phyloP scores from a whole-genome alignment of 2,888 invertebrate genomes.

The Abrostola triplasia region DNA sequence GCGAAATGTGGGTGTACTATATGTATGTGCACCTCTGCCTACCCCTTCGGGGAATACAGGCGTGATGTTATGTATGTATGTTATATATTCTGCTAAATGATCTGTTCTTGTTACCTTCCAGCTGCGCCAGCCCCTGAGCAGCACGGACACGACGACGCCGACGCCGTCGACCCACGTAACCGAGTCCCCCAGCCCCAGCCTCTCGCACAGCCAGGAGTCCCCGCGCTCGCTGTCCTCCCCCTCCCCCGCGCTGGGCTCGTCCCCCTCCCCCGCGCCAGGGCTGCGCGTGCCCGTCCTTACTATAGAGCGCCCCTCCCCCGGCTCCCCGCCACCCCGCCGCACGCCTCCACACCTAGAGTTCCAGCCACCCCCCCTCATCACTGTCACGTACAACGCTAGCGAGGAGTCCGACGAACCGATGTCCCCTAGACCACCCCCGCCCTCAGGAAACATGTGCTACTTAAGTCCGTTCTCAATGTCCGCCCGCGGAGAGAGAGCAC shows the following conservation, averaged over 20 bases:
- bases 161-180: constrained; percentile 84
- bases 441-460: constrained; percentile 90
- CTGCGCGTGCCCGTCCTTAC: constrained; percentile 90
- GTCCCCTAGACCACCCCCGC: constrained; percentile 89
- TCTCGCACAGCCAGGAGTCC: constrained; percentile 83
- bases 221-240: constrained; percentile 82
- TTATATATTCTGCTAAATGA: no score
- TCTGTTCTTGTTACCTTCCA: constrained; percentile 67
- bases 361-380: constrained; percentile 91
- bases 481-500: constrained; percentile 91
- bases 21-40: no score
- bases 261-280: constrained; percentile 84
- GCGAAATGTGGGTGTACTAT: no score
- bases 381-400: constrained; percentile 92
- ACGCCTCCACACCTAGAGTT: constrained; percentile 90
- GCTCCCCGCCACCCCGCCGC: constrained; percentile 89
- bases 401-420: constrained; percentile 93
- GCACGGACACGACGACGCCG: constrained; percentile 74
- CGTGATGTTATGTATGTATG: no score
- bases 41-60: no score
- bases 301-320: constrained; percentile 91
- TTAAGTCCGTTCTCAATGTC: constrained; percentile 94
- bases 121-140: constrained; percentile 86
- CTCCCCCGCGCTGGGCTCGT: constrained; percentile 78
- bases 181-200: constrained; percentile 83